Percentiles rank a stretch among this genome's conserved stretches.
phyloP scores from a whole-genome alignment of 2,888 invertebrate genomes.

The Alcis repandata region DNA sequence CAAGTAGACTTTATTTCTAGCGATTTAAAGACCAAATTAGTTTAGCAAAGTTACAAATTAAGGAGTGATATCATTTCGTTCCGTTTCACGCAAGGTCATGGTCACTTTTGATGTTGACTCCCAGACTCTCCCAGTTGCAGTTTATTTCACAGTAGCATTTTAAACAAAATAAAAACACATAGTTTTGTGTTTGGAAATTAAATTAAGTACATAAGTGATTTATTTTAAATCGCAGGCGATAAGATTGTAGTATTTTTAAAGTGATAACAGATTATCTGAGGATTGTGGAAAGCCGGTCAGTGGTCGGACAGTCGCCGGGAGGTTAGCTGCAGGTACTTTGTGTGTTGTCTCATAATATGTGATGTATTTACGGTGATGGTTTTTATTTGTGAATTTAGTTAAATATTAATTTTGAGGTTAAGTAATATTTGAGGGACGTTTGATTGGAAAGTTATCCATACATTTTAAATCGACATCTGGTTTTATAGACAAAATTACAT shows the following conservation, averaged over 20 bases:
- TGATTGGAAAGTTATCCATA: too few species aligned
- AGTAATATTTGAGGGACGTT: neutral
- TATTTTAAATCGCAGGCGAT: conserved; percentile 14
- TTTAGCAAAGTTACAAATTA: neutral
- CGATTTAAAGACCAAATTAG: conserved; percentile 10
- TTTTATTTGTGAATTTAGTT: neutral
- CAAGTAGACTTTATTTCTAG: neutral
- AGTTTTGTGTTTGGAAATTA: neutral
- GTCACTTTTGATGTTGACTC: neutral
- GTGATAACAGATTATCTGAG: conserved; percentile 9
- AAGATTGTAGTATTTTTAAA: conserved; percentile 10
- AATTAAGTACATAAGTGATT: neutral
- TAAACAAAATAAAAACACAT: neutral
- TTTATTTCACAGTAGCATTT: neutral
- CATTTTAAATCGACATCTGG: too few species aligned
- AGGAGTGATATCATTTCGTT: conserved; percentile 17
- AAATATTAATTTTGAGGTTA: neutral
- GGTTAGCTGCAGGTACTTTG: neutral
- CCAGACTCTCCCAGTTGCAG: neutral
- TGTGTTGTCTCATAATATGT: neutral
- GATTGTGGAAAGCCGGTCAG: conserved; percentile 11
- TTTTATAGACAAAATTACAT: too few species aligned
- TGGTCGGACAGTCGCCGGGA: neutral
- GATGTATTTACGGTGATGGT: neutral
- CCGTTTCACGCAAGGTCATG: conserved; percentile 16